Conservation (phyloP, 1,140 invertebrate species). For the Atopsyche davidsoni region DNA sequence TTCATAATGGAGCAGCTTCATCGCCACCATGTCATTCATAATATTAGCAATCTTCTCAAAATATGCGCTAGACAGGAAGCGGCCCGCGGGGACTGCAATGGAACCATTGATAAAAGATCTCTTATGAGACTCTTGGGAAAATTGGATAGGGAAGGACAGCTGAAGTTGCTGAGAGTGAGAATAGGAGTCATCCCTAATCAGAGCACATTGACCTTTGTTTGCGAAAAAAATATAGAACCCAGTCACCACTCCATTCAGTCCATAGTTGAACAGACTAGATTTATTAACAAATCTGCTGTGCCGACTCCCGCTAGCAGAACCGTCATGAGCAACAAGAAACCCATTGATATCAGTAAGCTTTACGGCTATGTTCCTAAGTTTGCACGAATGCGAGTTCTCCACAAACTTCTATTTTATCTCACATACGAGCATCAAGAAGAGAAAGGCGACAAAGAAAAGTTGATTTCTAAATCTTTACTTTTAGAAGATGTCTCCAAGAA, state of each 20-base stretch:
- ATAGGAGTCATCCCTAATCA: background rate
- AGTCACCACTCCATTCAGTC: constrained; percentile 16
- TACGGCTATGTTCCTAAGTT: constrained; percentile 53
- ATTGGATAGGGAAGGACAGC: constrained; percentile 14
- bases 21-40: constrained; percentile 15
- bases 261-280: constrained; percentile 16
- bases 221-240: constrained; percentile 13
- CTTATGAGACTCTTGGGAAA: constrained; percentile 9
- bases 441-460: constrained; percentile 36
- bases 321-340: background rate
- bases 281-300: constrained; percentile 1
- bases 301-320: background rate
- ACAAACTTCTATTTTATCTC: constrained; percentile 62
- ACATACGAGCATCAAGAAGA: constrained; percentile 52
- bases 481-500: constrained; percentile 20
- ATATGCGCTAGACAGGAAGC: constrained; percentile 6
- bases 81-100: background rate
- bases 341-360: constrained; percentile 7
- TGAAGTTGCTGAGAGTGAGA: constrained; percentile 15
- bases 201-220: constrained; percentile 13
- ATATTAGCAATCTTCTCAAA: constrained; percentile 10
- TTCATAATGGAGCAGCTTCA: constrained; percentile 18
- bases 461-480: background rate
- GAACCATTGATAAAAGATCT: constrained; percentile 19
- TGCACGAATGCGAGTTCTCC: constrained; percentile 55